Percentiles rank a stretch among this genome's conserved stretches.
phyloP scores from a whole-genome alignment of 2,888 invertebrate genomes.

The Ophioninae sp. region DNA sequence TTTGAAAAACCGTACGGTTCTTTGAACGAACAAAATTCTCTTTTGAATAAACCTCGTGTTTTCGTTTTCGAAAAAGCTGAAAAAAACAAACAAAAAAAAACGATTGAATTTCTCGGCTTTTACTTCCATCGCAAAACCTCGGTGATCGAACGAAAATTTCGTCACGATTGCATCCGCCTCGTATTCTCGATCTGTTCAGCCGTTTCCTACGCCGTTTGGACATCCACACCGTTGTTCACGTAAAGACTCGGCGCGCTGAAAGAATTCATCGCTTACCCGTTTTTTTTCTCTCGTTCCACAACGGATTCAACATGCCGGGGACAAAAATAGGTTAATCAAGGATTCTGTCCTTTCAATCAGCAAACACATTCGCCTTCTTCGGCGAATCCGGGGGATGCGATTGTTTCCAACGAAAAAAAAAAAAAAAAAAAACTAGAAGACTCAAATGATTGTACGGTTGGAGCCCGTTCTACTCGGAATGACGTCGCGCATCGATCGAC shows the following conservation, averaged over 20 bases:
- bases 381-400: conserved; percentile 16
- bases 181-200: not conserved
- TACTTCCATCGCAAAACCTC: not conserved
- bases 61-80: not conserved
- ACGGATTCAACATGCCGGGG: not conserved
- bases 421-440: not conserved
- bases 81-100: not conserved
- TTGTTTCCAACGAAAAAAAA: conserved; percentile 42
- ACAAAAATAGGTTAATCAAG: not conserved
- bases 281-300: not conserved
- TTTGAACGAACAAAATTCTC: not conserved
- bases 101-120: not conserved
- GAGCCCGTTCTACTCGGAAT: not conserved
- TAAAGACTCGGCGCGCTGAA: not conserved
- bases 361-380: not conserved
- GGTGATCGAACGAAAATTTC: not conserved
- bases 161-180: not conserved
- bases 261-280: conserved; percentile 1
- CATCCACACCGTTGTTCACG: not conserved
- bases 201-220: not conserved
- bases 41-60: not conserved
- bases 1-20: no score
- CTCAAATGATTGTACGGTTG: not conserved
- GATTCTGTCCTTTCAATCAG: not conserved
- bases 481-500: not conserved